Conservation (phyloP, 1,140 invertebrate species). For the Trichonephila clavata region DNA sequence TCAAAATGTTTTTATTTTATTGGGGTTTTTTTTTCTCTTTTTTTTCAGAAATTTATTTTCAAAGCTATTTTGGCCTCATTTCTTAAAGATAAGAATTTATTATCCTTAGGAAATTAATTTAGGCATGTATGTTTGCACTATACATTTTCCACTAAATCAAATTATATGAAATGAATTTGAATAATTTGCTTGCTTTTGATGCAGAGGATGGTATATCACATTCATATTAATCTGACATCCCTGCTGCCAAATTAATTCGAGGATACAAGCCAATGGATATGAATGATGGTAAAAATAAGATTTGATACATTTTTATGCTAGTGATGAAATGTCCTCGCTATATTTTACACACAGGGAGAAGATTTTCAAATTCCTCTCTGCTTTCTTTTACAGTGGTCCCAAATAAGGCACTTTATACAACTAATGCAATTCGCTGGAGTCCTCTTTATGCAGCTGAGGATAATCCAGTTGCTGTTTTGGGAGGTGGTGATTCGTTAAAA, state of each 20-base stretch:
- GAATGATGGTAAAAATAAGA: conserved; percentile 22
- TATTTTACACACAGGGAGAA: not conserved
- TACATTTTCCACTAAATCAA: no score
- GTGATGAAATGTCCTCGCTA: not conserved
- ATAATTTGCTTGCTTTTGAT: not conserved
- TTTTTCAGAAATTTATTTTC: no score
- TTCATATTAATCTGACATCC: conserved; percentile 72
- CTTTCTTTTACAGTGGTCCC: not conserved
- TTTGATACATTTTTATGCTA: conserved; percentile 27
- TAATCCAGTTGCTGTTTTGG: not conserved
- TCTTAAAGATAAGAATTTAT: no score
- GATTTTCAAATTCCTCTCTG: conserved; percentile 39
- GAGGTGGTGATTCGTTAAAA: not conserved
- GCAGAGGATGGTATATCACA: conserved; percentile 42
- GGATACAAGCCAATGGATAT: conserved; percentile 24
- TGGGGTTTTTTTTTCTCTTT: no score
- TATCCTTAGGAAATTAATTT: no score
- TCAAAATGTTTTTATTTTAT: no score
- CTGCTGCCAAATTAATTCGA: conserved; percentile 74
- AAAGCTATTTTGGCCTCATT: no score
- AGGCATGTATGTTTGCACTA: no score
- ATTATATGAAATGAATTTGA: no score
- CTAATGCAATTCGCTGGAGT: not conserved
- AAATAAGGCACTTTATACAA: not conserved
- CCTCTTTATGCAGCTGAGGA: not conserved